Evolutionary conservation across 2,888 invertebrate species (phyloP), one percentile per base, ranked within the genome.

Genomic region (Aphodius sticticus): DNA sequence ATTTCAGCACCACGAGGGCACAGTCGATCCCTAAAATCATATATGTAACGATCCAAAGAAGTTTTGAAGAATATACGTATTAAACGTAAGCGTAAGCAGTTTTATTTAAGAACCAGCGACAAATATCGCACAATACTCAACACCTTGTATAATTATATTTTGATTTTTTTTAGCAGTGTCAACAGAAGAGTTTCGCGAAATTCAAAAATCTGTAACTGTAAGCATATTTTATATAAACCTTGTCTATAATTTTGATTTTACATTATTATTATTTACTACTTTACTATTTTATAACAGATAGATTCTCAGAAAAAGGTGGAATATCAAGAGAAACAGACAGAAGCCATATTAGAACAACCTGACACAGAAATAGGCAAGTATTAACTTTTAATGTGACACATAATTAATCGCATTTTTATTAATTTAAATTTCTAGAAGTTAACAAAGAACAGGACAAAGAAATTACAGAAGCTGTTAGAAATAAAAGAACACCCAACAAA

Each of bases 361-460:
- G 53, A 12, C 7, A 1, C 53, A 53, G 53, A 53, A 53, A 53
- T 53, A 53, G 53, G 53, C 53, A 53, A 53, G 53, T 53, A 53
- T 5, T 53, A 53, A 53, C 3, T 53, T 53, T 53, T 53, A 53
- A 3, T 53, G 53, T 53, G 53, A 3, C 12, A 53, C 3, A 53
- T 53, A 70, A 70, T 70, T 70, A 70, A 15, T 70, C 70, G 5
- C 70, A 6, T 70, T 7, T n/a, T 70, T 16, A 70, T 70, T 15
- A 70, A 70, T 70, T 70, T 69, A 69, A 69, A n/a, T 69, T 70
- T 70, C 16, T 70, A 70, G 70, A 70, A 70, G 70, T 70, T 70
- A 70, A 70, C 70, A 70, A 70, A 70, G 2, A 70, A 70, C 14
- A 69, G 69, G n/a, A 9, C 16, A n/a, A 70, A n/a, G 16, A 14